These are phyloP conservation scores for Telmatherina bonti DNA, from an alignment of 2,797 vertebrate species.

Conservation along the genomic window DNA sequence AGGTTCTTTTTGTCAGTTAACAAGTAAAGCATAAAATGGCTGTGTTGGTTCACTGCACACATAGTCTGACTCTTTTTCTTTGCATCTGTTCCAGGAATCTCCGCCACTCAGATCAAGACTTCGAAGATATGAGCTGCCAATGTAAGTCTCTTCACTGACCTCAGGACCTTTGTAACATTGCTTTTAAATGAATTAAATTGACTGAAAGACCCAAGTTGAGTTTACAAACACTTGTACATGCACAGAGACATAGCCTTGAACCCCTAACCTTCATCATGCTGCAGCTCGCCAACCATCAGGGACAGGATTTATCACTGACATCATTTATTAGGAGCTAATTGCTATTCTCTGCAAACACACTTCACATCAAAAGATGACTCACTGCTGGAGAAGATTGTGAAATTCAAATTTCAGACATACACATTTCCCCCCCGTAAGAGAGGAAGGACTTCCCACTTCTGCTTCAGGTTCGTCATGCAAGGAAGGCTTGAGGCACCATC, in stretches of 20 bases:
- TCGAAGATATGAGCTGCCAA: constrained; percentile 72
- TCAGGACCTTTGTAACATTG: constrained; percentile 45
- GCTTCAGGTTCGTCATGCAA: constrained; percentile 58
- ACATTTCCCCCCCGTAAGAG: constrained; percentile 31
- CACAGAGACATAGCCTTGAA: constrained; percentile 18
- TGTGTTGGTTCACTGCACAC: constrained; percentile 28
- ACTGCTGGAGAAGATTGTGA: constrained; percentile 36
- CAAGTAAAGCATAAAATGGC: constrained; percentile 37
- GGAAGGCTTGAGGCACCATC: constrained; percentile 55
- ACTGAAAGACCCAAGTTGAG: constrained; percentile 35
- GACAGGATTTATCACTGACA: constrained; percentile 30
- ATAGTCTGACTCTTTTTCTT: constrained; percentile 51
- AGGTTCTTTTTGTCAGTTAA: constrained; percentile 30
- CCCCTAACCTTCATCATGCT: constrained; percentile 23
- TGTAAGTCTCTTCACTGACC: constrained; percentile 73
- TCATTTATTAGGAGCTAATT: constrained; percentile 60
- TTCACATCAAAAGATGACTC: constrained; percentile 57
- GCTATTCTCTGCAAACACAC: constrained; percentile 54
- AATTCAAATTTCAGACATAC: constrained; percentile 55
- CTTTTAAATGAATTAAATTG: constrained; percentile 58
- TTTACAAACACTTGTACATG: constrained; percentile 30
- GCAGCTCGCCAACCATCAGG: constrained; percentile 11
- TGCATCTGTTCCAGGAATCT: constrained; percentile 70
- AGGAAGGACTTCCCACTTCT: constrained; percentile 29
- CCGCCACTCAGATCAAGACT: constrained; percentile 41